Evolutionary conservation across 2,888 invertebrate genomes (phyloP).

Genomic region (Drosophila greeni): DNA sequence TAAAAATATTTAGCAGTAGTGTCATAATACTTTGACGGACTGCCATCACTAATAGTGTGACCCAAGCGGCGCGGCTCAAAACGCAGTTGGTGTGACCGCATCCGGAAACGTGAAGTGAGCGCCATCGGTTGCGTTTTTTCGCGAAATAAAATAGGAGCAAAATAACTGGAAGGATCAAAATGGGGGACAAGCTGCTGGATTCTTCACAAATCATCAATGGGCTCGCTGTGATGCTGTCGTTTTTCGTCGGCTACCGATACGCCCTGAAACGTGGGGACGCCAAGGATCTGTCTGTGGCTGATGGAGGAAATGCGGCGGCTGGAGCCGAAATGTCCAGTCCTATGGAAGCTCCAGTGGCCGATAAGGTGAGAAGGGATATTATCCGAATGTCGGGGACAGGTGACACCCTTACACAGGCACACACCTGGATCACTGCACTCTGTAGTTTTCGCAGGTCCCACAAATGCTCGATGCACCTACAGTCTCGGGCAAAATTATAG

Average conservation of each 20-base stretch:
- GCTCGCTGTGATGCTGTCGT: conserved; percentile 78
- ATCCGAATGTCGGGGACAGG: too few species aligned
- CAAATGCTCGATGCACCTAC: conserved; percentile 3
- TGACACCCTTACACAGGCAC: background rate
- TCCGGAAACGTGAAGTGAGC: conserved; percentile 37
- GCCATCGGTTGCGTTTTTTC: conserved; percentile 39
- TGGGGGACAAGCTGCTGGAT: conserved; percentile 77
- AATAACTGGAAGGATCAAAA: conserved; percentile 26
- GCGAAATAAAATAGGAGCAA: conserved; percentile 20
- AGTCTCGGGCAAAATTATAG: conserved; percentile 8
- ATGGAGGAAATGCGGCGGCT: conserved; percentile 13
- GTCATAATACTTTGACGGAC: background rate
- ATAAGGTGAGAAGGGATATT: conserved; percentile 51
- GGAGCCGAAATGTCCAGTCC: conserved; percentile 7
- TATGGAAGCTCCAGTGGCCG: conserved; percentile 41
- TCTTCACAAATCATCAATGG: conserved; percentile 78
- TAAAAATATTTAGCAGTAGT: background rate
- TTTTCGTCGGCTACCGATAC: conserved; percentile 79
- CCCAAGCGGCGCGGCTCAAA: background rate
- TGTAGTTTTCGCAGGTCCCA: background rate
- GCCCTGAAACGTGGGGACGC: conserved; percentile 73
- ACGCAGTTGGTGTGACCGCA: conserved; percentile 26
- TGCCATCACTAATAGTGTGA: conserved; percentile 4
- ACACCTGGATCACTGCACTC: background rate
- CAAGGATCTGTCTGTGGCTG: conserved; percentile 27